These are phyloP conservation scores for Volucella inanis DNA, from an alignment of 2,888 invertebrate genomes.

Conservation along the genomic window DNA sequence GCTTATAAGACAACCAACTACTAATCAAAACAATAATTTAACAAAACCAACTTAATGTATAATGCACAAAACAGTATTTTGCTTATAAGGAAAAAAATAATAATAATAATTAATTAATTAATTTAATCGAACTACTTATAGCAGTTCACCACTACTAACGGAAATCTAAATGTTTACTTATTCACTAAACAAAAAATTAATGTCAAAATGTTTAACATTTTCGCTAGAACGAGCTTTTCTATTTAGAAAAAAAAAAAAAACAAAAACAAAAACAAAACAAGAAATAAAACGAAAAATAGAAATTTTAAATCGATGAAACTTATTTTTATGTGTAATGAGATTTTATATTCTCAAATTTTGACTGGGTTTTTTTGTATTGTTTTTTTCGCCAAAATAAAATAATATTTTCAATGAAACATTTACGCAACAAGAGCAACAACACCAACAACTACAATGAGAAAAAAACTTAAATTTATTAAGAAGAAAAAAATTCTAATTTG, in stretches of 20 bases:
- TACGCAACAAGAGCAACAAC: constrained; percentile 15
- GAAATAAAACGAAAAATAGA: constrained; percentile 20
- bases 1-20: constrained; percentile 55
- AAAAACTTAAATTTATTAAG: constrained; percentile 30
- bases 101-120: constrained; percentile 1
- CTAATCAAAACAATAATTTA: constrained; percentile 59
- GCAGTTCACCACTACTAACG: constrained; percentile 50
- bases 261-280: background rate
- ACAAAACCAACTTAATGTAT: constrained; percentile 41
- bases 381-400: constrained; percentile 61
- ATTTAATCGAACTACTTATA: constrained; percentile 32
- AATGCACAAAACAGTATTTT: constrained; percentile 75
- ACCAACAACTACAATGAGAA: constrained; percentile 25
- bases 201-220: constrained; percentile 42
- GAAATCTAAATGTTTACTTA: constrained; percentile 57
- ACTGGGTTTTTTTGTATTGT: constrained; percentile 63
- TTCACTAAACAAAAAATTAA: constrained; percentile 24
- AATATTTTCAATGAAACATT: constrained; percentile 2
- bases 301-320: background rate
- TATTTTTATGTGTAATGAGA: constrained; percentile 43
- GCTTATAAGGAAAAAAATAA: constrained; percentile 64
- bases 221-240: constrained; percentile 63
- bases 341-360: constrained; percentile 58
- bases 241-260: constrained; percentile 16
- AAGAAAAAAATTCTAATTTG: constrained; percentile 5